phyloP scores from a whole-genome alignment of 2,888 invertebrate species.

The Thecophora atra region DNA sequence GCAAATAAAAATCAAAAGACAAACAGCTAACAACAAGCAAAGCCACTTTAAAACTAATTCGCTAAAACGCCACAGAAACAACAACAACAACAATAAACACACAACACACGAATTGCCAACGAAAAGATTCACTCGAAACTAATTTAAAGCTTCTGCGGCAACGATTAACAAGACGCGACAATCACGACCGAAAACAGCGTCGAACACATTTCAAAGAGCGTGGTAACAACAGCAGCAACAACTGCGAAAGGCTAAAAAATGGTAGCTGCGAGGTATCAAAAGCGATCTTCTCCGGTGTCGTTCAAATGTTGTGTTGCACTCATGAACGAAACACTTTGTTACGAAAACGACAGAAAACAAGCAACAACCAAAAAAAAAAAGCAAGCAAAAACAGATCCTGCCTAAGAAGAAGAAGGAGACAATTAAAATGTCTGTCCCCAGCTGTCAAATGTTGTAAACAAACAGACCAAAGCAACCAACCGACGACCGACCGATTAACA shows the following conservation, averaged over 20 bases:
- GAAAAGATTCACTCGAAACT: slow-evolving; percentile 24
- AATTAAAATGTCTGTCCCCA: slow-evolving; percentile 34
- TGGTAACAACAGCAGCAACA: neutral
- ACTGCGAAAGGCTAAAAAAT: neutral
- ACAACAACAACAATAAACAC: neutral
- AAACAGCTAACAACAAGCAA: neutral
- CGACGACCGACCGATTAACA: neutral
- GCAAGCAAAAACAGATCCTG: no score
- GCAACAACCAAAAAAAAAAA: no score
- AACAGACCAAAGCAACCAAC: neutral
- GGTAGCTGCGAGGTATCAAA: slow-evolving; percentile 6
- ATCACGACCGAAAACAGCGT: slow-evolving; percentile 24
- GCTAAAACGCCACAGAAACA: neutral
- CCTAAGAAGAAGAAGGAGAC: neutral
- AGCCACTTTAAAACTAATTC: neutral
- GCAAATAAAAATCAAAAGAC: neutral
- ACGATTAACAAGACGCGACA: slow-evolving; percentile 29
- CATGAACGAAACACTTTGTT: neutral
- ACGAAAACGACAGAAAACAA: no score
- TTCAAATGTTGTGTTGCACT: slow-evolving; percentile 9
- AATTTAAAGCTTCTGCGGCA: slow-evolving; percentile 31
- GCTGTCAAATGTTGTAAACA: slow-evolving; percentile 33
- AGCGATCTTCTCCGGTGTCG: neutral
- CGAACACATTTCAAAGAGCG: neutral
- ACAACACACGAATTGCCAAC: neutral